Percentiles rank a stretch among this genome's conserved stretches.
These are phyloP conservation scores for Acanthornis magna DNA, from an alignment of 2,797 vertebrate species.

Conservation along the genomic window DNA sequence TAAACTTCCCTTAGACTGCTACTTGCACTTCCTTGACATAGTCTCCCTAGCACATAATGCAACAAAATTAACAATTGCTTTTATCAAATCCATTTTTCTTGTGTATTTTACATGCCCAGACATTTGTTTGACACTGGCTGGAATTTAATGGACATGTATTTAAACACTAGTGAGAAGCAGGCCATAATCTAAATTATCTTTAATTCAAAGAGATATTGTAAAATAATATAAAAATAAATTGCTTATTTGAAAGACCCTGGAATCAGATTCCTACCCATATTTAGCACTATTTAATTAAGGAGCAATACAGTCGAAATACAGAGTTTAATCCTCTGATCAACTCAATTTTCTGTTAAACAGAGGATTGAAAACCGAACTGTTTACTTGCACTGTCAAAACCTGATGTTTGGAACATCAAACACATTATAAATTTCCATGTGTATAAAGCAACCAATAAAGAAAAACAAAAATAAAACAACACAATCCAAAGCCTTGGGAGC, in stretches of 20 bases:
- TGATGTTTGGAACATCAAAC: not conserved
- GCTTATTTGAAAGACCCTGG: not conserved
- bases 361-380: not conserved
- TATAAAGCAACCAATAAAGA: not conserved
- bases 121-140: not conserved
- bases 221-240: not conserved
- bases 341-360: not conserved
- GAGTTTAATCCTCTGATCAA: not conserved
- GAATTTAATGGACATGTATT: not conserved
- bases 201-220: not conserved
- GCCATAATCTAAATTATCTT: not conserved
- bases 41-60: not conserved
- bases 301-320: not conserved
- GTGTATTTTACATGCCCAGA: not conserved
- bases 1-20: not conserved
- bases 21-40: not conserved
- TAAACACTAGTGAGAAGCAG: not conserved
- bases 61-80: not conserved
- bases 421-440: not conserved
- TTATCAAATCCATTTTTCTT: not conserved
- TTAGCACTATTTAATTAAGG: not conserved
- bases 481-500: not conserved
- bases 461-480: not conserved
- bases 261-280: not conserved
- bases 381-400: not conserved